Evolutionary conservation across 2,888 invertebrate species (phyloP).

Genomic region (Drosophila lacicola): DNA sequence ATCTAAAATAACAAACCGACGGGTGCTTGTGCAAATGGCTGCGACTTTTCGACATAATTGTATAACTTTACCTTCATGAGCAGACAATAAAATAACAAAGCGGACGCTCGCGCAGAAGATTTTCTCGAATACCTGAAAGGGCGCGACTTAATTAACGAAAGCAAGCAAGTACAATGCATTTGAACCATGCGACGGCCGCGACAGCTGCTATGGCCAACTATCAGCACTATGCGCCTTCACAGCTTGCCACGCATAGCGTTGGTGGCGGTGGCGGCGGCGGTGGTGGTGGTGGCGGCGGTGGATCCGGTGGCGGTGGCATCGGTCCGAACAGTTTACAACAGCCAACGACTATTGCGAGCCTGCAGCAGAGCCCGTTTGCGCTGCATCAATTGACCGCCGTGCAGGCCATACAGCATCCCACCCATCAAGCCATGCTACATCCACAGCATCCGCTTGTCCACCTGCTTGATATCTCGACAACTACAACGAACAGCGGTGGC

Average conservation of each 20-base stretch:
- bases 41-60: slow-evolving; percentile 53
- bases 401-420: slow-evolving; percentile 83
- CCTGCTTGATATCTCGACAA: slow-evolving; percentile 81
- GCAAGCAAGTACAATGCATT: slow-evolving; percentile 73
- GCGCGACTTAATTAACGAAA: slow-evolving; percentile 44
- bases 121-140: slow-evolving; percentile 78
- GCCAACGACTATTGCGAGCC: slow-evolving; percentile 76
- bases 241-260: slow-evolving; percentile 71
- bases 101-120: slow-evolving; percentile 36
- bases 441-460: slow-evolving; percentile 83
- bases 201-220: slow-evolving; percentile 82
- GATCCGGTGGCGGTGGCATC: slow-evolving; percentile 47
- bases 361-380: slow-evolving; percentile 81
- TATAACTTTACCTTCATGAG: slow-evolving; percentile 60
- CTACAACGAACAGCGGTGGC: slow-evolving; percentile 76
- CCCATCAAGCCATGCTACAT: slow-evolving; percentile 83
- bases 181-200: slow-evolving; percentile 82
- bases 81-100: slow-evolving; percentile 66
- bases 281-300: slow-evolving; percentile 43
- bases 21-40: slow-evolving; percentile 67
- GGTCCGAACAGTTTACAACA: slow-evolving; percentile 74
- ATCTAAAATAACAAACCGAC: slow-evolving; percentile 79
- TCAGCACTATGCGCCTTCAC: slow-evolving; percentile 82
- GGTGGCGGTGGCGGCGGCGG: slow-evolving; percentile 59
- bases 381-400: slow-evolving; percentile 82